Conservation (phyloP, 2,797 vertebrate species). For the Margarornis squamiger region DNA sequence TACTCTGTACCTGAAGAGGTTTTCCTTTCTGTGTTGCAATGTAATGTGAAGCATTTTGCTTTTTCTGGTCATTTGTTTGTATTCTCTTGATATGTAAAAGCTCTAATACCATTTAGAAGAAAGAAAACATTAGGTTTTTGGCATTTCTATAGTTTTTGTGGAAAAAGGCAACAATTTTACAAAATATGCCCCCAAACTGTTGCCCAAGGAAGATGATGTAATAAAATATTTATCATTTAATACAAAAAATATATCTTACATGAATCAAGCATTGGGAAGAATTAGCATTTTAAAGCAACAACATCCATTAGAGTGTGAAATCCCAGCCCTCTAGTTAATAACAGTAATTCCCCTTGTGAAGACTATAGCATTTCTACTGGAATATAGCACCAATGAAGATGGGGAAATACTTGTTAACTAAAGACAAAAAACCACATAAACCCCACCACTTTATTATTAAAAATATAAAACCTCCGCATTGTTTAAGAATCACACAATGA, state of each 20-base stretch:
- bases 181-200: neutral
- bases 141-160: neutral
- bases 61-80: neutral
- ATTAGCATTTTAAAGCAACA: neutral
- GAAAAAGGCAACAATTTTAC: neutral
- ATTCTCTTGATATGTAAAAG: neutral
- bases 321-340: neutral
- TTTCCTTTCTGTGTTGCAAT: neutral
- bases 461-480: rapidly evolving
- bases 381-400: neutral
- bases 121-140: neutral
- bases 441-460: neutral
- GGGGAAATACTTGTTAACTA: neutral
- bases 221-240: neutral
- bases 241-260: neutral
- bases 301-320: neutral
- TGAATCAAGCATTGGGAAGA: neutral
- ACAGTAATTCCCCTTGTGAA: neutral
- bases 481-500: neutral
- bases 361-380: neutral
- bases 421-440: neutral
- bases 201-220: neutral
- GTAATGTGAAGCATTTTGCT: neutral
- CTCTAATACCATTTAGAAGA: neutral
- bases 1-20: neutral